Conservation (phyloP, 2,113 vertebrate genomes). For the Macroglossus sobrinus region DNA sequence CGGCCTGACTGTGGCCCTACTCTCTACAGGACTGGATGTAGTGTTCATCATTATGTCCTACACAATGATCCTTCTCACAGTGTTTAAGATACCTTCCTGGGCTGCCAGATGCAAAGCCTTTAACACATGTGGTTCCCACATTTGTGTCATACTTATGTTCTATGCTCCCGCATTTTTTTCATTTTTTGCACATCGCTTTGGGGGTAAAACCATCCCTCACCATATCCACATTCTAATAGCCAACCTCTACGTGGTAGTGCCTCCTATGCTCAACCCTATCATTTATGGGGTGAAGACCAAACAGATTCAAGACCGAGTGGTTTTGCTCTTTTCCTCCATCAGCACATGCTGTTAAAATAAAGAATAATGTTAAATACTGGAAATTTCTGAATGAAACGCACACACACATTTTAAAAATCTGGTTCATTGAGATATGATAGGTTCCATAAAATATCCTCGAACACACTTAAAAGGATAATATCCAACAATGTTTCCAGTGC, state of each 20-base stretch:
- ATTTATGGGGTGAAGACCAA: slow-evolving; percentile 71
- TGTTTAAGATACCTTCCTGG: slow-evolving; percentile 67
- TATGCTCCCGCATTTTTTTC: slow-evolving; percentile 73
- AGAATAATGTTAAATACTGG: not conserved
- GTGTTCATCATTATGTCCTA: slow-evolving; percentile 65
- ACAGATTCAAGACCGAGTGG: slow-evolving; percentile 53
- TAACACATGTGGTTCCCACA: slow-evolving; percentile 67
- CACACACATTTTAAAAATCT: not conserved
- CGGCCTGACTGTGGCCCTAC: slow-evolving; percentile 49
- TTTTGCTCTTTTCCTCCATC: not conserved
- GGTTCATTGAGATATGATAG: not conserved
- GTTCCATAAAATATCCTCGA: not conserved
- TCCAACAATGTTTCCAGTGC: accelerated
- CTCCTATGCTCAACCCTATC: slow-evolving; percentile 72
- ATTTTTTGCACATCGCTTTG: slow-evolving; percentile 66
- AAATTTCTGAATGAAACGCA: not conserved
- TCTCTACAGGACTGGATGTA: slow-evolving; percentile 62
- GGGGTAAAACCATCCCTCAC: slow-evolving; percentile 46
- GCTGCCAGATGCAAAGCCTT: slow-evolving; percentile 56
- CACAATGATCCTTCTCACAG: slow-evolving; percentile 47
- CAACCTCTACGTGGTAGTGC: slow-evolving; percentile 64
- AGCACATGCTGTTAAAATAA: not conserved
- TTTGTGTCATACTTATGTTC: slow-evolving; percentile 66
- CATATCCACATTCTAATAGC: slow-evolving; percentile 63
- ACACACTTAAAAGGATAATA: not conserved